phyloP scores from a whole-genome alignment of 2,888 invertebrate genomes.

The Catocala fraxini region DNA sequence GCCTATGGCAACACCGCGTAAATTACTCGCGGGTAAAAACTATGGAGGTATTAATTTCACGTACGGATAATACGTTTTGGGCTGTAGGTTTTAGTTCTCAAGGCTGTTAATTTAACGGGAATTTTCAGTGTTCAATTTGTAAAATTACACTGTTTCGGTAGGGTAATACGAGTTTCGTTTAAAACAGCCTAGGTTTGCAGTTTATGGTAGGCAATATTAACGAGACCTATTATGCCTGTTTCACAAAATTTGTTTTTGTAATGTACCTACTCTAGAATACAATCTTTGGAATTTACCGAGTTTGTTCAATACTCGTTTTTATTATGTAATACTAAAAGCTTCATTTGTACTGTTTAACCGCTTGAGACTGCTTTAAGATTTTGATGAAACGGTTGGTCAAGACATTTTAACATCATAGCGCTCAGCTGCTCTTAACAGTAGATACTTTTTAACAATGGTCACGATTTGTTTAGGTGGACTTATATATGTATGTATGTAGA shows the following conservation, averaged over 20 bases:
- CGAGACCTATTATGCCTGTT: not conserved
- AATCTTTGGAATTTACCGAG: too few relatives aligned
- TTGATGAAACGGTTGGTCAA: too few relatives aligned
- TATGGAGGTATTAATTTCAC: slow-evolving; percentile 20
- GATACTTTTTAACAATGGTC: too few relatives aligned
- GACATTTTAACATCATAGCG: too few relatives aligned
- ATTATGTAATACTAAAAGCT: too few relatives aligned
- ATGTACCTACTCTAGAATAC: not conserved
- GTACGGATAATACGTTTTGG: slow-evolving; percentile 8
- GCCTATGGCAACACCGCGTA: slow-evolving; percentile 14
- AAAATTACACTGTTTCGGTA: not conserved
- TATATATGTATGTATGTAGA: too few relatives aligned
- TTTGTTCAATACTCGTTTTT: too few relatives aligned
- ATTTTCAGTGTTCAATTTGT: not conserved
- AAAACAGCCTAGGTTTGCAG: not conserved
- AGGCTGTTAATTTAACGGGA: not conserved
- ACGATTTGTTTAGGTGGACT: too few relatives aligned
- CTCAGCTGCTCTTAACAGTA: too few relatives aligned
- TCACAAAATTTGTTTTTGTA: not conserved
- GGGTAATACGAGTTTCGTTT: slow-evolving; percentile 7
- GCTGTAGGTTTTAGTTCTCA: not conserved
- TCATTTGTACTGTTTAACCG: too few relatives aligned
- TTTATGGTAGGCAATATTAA: not conserved
- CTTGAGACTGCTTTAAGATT: too few relatives aligned
- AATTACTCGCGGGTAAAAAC: slow-evolving; percentile 23